Evolutionary conservation across 2,797 vertebrate genomes (phyloP), one percentile per base, ranked within the genome.

Genomic region (Petrocephalus schoutedeni): DNA sequence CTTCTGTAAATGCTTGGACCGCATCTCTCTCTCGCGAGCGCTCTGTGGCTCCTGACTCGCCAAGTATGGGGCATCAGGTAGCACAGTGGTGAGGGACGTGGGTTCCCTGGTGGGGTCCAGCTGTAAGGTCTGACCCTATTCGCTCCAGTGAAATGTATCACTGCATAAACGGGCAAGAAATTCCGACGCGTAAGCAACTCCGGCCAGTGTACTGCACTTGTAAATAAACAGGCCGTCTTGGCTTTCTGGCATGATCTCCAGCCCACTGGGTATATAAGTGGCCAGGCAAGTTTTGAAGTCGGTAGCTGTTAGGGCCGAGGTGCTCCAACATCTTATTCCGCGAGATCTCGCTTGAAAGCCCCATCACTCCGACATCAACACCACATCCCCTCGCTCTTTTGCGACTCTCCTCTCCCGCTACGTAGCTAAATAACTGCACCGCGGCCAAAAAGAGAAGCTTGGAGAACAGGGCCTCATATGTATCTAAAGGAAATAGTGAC

Each of bases 1-100:
- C 71, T 83, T 51, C 53, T 67, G 88, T 61, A 89, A 89, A 91
- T 41, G 58, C 28, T 57, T 12, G 91, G 89, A 90, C 32, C 6
- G 2, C 36, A 3, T 16, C 14, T 7, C 74, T 21, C 64, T 32
- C 61, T 67, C 8, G 49, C 74, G 6, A 6, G 2, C 36, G 45
- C 1, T 82, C 19, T 82, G 45, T 0, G 16, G 77, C 45, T 82
- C 36, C 77, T 82, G 12, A 82, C 41, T 51, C 41, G 23, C 8
- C 53, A 83, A 21, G 21, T 53, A 19, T 77, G 32, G 32, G 71
- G 32, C 71, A 77, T 41, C 36, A 45, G 71, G 71, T 77, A 45
- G 6, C 71, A 4, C 36, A 45, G 36, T 45, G 71, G 71, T 77
- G 12, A 77, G 19, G 67, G 67, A 74, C 5, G 0, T 74, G 16